Conservation (phyloP, 2,113 vertebrate species). For the Herpetotheres cachinnans region DNA sequence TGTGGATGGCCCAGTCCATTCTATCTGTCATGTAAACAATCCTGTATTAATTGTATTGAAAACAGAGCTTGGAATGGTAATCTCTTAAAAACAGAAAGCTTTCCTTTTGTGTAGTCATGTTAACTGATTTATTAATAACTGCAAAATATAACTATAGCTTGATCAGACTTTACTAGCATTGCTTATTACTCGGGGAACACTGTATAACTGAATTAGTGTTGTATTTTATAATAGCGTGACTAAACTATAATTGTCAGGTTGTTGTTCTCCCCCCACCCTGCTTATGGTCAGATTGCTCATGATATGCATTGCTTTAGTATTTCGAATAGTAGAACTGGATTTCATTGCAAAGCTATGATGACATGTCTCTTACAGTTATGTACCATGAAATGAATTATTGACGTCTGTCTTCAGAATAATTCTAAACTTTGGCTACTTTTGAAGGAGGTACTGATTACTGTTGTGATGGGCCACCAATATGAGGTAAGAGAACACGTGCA, state of each 20-base stretch:
- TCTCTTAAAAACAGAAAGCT: conserved; percentile 32
- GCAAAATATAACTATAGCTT: background rate
- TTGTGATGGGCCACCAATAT: background rate
- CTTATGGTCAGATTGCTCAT: background rate
- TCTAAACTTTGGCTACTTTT: background rate
- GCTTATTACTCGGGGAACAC: background rate
- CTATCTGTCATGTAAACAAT: background rate
- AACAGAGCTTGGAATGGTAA: conserved; percentile 6
- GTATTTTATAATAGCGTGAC: background rate
- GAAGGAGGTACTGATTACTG: background rate
- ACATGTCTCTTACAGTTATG: background rate
- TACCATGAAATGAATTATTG: background rate
- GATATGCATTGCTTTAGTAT: background rate
- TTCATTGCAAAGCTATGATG: background rate
- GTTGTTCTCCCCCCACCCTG: background rate
- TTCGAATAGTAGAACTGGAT: background rate
- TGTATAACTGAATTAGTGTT: background rate
- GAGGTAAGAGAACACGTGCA: background rate
- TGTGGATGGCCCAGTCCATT: background rate
- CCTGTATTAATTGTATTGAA: background rate
- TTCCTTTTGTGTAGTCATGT: background rate
- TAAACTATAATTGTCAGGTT: background rate
- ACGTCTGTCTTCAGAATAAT: background rate
- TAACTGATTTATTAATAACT: conserved; percentile 40
- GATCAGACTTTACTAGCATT: background rate